Evolutionary conservation across 2,797 vertebrate genomes (phyloP).

Genomic region (Ibycter americanus): DNA sequence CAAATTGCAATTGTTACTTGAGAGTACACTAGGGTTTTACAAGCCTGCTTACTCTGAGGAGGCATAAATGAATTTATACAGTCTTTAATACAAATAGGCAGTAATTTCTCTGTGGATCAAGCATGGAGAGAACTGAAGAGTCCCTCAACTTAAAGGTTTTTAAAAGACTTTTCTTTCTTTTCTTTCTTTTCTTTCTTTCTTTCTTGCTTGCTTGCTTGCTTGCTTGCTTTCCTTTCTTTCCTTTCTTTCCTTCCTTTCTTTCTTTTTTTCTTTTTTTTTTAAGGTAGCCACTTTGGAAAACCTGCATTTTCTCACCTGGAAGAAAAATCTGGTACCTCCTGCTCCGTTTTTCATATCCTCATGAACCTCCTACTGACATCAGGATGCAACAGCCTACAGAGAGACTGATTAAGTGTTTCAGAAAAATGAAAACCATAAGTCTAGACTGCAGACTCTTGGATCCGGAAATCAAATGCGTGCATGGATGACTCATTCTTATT

Average conservation of each 20-base stretch:
- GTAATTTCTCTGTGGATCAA: background rate
- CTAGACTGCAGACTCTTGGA: conserved; percentile 51
- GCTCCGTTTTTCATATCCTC: conserved; percentile 27
- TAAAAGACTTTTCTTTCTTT: too few species aligned
- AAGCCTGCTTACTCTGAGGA: background rate
- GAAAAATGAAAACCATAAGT: conserved; percentile 58
- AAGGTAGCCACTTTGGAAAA: background rate
- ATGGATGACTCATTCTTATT: conserved; percentile 63
- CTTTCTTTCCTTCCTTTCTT: too few species aligned
- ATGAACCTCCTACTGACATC: conserved; percentile 39
- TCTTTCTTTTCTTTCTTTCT: background rate
- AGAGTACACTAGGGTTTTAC: background rate
- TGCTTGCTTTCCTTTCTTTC: too few species aligned
- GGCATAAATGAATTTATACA: background rate
- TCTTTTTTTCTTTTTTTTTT: background rate
- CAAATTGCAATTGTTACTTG: background rate
- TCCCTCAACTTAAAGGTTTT: background rate
- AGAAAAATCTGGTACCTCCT: background rate
- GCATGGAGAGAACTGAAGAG: background rate
- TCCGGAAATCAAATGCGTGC: conserved; percentile 53
- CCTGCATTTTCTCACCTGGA: background rate
- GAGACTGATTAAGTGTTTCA: conserved; percentile 53
- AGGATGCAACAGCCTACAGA: conserved; percentile 35
- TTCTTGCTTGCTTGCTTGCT: too few species aligned
- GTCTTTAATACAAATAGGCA: background rate